Percentiles rank a stretch among this genome's conserved stretches.
Conservation (phyloP, 2,888 invertebrate genomes). For the Coelopa pilipes region DNA sequence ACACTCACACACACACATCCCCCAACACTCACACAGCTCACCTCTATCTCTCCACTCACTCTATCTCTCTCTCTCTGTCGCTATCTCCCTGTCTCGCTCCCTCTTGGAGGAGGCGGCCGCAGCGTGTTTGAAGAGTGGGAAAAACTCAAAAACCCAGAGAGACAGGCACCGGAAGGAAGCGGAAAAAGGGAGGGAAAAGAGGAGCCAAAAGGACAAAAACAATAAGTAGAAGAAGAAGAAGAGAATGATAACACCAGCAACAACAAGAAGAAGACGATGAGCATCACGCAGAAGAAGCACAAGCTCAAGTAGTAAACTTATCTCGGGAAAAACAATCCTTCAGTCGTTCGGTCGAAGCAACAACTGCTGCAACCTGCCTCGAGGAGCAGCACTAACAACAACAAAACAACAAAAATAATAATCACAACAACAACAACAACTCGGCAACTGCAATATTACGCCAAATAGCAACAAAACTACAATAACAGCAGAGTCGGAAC, state of each 20-base stretch:
- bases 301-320: slow-evolving; percentile 45
- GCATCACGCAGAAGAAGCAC: slow-evolving; percentile 29
- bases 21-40: too few species aligned
- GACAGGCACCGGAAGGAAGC: neutral
- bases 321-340: slow-evolving; percentile 31
- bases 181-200: neutral
- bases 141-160: slow-evolving; percentile 3
- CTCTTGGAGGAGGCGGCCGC: too few species aligned
- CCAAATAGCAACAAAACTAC: slow-evolving; percentile 43
- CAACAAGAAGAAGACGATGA: slow-evolving; percentile 24
- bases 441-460: slow-evolving; percentile 42
- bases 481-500: slow-evolving; percentile 45
- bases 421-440: slow-evolving; percentile 44
- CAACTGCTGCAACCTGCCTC: slow-evolving; percentile 10
- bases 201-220: slow-evolving; percentile 17
- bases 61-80: too few species aligned
- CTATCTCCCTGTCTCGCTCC: too few species aligned
- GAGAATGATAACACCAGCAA: too few species aligned
- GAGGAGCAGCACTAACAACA: slow-evolving; percentile 21
- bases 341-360: slow-evolving; percentile 7
- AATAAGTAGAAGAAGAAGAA: slow-evolving; percentile 31
- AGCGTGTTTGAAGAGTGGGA: too few species aligned
- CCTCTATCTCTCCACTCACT: too few species aligned
- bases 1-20: too few species aligned
- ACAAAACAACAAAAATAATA: slow-evolving; percentile 7